These are phyloP conservation scores for Periophthalmus magnuspinnatus DNA, from an alignment of 2,797 vertebrate species.

Conservation along the genomic window DNA sequence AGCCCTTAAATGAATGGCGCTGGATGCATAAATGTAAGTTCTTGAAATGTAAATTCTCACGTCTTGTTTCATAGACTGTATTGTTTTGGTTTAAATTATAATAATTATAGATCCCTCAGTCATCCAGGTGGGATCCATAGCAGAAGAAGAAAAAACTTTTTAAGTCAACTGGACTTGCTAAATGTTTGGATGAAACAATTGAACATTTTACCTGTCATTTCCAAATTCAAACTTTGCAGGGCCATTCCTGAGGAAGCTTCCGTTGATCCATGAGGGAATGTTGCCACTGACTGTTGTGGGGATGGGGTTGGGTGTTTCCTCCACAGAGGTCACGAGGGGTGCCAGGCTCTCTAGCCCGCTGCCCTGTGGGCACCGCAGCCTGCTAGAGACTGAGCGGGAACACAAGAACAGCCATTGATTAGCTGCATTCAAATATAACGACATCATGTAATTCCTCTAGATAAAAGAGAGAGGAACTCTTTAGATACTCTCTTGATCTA, in stretches of 20 bases:
- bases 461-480: constrained; percentile 11
- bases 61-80: no score
- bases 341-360: constrained; percentile 76
- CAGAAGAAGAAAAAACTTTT: no score
- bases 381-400: constrained; percentile 55
- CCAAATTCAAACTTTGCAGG: constrained; percentile 94
- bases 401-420: not conserved
- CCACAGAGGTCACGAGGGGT: constrained; percentile 73
- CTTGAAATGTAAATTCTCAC: no score
- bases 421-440: not conserved
- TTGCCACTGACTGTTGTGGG: constrained; percentile 75
- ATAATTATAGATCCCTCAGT: no score
- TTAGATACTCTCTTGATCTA: not conserved
- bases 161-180: no score
- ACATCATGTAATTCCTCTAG: constrained; percentile 1
- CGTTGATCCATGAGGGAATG: constrained; percentile 87
- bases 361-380: constrained; percentile 61
- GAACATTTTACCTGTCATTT: constrained; percentile 76
- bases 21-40: no score
- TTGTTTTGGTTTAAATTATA: not conserved
- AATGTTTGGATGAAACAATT: no score
- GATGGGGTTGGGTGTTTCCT: constrained; percentile 82
- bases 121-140: no score
- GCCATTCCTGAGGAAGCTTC: constrained; percentile 87
- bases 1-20: not conserved